Conservation (phyloP, 2,113 vertebrate genomes). For the Zapus hudsonius region DNA sequence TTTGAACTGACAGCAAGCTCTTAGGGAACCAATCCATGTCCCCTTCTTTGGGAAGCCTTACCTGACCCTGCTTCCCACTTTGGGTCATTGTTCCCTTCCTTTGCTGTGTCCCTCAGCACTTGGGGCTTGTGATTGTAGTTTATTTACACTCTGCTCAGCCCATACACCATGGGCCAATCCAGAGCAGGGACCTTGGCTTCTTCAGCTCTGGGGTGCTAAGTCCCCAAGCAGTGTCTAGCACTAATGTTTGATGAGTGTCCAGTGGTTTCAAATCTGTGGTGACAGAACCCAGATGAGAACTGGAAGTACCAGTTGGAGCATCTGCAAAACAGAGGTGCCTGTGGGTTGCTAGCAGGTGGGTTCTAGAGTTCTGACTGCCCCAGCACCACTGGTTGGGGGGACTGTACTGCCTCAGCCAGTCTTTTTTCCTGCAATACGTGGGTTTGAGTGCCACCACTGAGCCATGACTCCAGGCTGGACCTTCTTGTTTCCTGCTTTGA, state of each 20-base stretch:
- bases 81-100: background rate
- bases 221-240: background rate
- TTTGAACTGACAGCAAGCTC: background rate
- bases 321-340: background rate
- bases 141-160: background rate
- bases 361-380: slow-evolving; percentile 10
- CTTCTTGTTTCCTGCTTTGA: background rate
- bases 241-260: background rate
- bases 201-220: background rate
- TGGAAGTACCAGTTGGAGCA: background rate
- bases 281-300: background rate
- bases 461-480: background rate
- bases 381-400: background rate
- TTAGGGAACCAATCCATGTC: background rate
- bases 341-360: background rate
- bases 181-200: background rate
- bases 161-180: background rate
- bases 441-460: background rate
- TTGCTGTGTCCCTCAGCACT: background rate
- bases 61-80: background rate
- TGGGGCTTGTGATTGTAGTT: background rate
- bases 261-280: background rate
- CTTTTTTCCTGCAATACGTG: too few species aligned
- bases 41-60: background rate
- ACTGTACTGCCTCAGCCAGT: background rate